These are phyloP conservation scores for Apis dorsata DNA, from an alignment of 1,140 invertebrate species.

Conservation along the genomic window DNA sequence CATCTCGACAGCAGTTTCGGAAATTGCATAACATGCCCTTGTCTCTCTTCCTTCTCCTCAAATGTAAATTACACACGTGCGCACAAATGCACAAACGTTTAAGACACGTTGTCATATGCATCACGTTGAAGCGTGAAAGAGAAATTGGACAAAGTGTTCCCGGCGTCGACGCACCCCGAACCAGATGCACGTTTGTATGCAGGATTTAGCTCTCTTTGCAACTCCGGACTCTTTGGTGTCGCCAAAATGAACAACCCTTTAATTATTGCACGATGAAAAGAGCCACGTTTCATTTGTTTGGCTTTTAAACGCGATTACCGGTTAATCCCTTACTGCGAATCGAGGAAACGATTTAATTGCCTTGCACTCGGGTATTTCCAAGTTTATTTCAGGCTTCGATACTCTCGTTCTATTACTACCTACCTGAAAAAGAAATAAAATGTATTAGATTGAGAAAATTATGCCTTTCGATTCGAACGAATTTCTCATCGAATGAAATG, in stretches of 20 bases:
- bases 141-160: slow-evolving; percentile 1
- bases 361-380: background rate
- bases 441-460: no score
- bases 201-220: background rate
- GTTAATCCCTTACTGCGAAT: slow-evolving; percentile 9
- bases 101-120: background rate
- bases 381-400: background rate
- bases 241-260: background rate
- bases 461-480: no score
- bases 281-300: background rate
- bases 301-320: background rate
- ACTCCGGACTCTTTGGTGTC: background rate
- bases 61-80: background rate
- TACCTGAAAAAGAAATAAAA: no score
- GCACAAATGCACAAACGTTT: background rate
- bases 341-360: slow-evolving; percentile 6
- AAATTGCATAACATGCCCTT: background rate
- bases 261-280: background rate
- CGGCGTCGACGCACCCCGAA: background rate
- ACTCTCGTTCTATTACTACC: background rate
- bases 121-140: background rate
- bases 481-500: no score
- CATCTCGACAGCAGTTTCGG: background rate
- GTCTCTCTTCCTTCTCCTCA: background rate
- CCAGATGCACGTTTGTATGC: background rate